Conservation (phyloP, 2,113 vertebrate species). For the Tautogolabrus adspersus region DNA sequence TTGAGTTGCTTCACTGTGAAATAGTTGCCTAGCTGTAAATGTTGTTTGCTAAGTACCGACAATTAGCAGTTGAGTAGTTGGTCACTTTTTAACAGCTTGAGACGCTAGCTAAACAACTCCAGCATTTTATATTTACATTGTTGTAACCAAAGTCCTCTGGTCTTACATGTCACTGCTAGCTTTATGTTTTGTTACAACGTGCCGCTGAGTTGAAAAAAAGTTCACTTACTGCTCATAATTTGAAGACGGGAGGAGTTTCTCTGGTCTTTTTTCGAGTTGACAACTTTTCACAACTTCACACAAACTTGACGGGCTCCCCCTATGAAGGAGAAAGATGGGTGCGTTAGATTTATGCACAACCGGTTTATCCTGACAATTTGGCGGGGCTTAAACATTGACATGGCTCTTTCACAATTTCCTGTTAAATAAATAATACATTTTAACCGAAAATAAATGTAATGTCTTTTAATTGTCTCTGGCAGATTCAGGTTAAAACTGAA, state of each 20-base stretch:
- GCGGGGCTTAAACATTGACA: neutral
- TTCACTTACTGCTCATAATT: slow-evolving; percentile 87
- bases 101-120: slow-evolving; percentile 22
- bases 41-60: slow-evolving; percentile 58
- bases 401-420: too few relatives aligned
- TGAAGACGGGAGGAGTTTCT: slow-evolving; percentile 86
- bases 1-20: neutral
- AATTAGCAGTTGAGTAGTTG: slow-evolving; percentile 60
- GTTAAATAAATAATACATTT: too few relatives aligned
- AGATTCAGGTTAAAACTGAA: too few relatives aligned
- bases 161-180: neutral
- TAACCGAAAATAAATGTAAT: too few relatives aligned
- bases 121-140: neutral
- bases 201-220: slow-evolving; percentile 69
- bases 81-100: slow-evolving; percentile 58
- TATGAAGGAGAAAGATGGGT: slow-evolving; percentile 62
- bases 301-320: slow-evolving; percentile 78
- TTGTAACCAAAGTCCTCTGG: neutral
- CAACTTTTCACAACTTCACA: slow-evolving; percentile 86
- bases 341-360: slow-evolving; percentile 23
- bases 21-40: slow-evolving; percentile 32
- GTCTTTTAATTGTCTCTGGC: too few relatives aligned
- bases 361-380: rapidly evolving
- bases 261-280: slow-evolving; percentile 80
- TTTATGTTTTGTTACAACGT: slow-evolving; percentile 9